Base-by-base conservation (phyloP, 1,140 invertebrate species). In the Hylaeus anthracinus region DNA sequence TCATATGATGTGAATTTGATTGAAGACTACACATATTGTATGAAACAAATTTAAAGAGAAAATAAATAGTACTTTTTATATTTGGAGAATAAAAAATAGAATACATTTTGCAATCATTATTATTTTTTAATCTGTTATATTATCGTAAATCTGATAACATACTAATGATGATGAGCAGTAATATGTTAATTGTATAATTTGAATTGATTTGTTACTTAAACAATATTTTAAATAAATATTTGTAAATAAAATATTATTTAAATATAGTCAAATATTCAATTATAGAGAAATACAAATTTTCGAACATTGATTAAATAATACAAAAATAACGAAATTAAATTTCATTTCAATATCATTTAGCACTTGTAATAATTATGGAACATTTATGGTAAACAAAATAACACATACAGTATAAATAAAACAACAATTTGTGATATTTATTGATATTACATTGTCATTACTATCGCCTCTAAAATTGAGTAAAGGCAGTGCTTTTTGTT, bases 51-150 rank as follows among this genome's bases (percentile, higher is more conserved):
- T n/a, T 6, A 51, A 8, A 39, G 14, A 15, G 9, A 2, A 51
- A 73, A 65, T 65, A 65, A 65, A 75, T 8, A 9, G 56, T 43
- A 65, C 6, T 26, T 75, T 75, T 65, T 53, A 65, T 26, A 73
- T 5, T 61, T 72, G 48, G 2, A 58, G 12, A 12, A 60, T 41
- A 58, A 60, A 69, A 37, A n/a, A 3, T 64, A 4, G 45, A 45
- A 45, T 53, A 69, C 55, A 55, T 43, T n/a, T n/a, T 12, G 9
- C 43, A 43, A 43, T 65, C 4, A 43, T 65, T 43, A 6, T 43
- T 43, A n/a, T 15, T 65, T 8, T 64, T 8, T 12, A 64, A 10
- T 41, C 6, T 41, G 37, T 69, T 15, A 39, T 69, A 5, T 14
- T 51, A 53, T 53, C 10, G 26, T 51, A 56, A 70, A 69, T 51